Evolutionary conservation across 1,140 invertebrate genomes (phyloP), one percentile per base, ranked within the genome.

Genomic region (Theocolax elegans): DNA sequence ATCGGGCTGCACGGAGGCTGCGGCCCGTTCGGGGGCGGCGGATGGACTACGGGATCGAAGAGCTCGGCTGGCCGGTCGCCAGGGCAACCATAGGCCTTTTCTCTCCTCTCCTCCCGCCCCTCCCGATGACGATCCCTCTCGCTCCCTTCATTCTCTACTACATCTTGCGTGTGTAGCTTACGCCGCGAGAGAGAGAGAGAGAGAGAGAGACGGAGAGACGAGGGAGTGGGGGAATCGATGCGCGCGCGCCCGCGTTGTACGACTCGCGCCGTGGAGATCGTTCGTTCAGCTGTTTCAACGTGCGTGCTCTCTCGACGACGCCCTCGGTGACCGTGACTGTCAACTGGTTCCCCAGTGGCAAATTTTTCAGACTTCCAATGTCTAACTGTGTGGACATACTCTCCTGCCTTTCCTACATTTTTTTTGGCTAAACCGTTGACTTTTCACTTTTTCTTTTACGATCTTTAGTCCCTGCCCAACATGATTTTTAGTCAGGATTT

Each of bases 21-120:
- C 15, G 13, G 29, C 21, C 15, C 31, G 29, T 27, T 27, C 51
- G 23, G 31, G 15, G 48, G 27, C 35, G 62, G 21, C 62, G 63
- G 35, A 19, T 54, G 13, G 59, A 21, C 64, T 35, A 25, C n/a
- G 84, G 83, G 83, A 86, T 86, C 84, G 84, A 85, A 86, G 82
- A 84, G 80, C 82, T 82, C 82, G 81, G 83, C 81, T 80, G 79
- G 76, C 79, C 79, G 81, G 84, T 86, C 83, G 84, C 84, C 84
- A 86, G 80, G n/a, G 84, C 84, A 85, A 86, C 84, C 82, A 78
- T 10, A n/a, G n/a, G 23, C 6, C 17, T 23, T 29, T 17, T 44
- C 40, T 44, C 53, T 31, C 63, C 17, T n/a, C 19, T 53, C 23
- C 31, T 53, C n/a, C 9, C 23, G 9, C 68, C 72, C 56, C 70